Evolutionary conservation across 2,797 vertebrate genomes (phyloP), one percentile per base, ranked within the genome.

Genomic region (Aulostomus chinensis): DNA sequence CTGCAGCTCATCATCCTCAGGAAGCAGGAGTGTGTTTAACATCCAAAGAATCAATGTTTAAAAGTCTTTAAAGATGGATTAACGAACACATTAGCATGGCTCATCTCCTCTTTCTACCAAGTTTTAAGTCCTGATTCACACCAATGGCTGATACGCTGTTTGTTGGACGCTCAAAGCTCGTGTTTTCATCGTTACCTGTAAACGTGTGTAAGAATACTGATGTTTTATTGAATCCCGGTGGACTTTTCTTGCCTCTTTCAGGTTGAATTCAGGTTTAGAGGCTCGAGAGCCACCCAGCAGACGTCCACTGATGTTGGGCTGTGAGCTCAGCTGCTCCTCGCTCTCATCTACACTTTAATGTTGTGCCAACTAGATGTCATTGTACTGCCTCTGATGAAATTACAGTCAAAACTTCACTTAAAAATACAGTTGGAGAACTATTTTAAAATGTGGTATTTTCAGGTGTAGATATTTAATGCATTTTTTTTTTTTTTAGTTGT

Each of bases 1-100:
- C 16, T 41, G 58, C 52, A 56, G 52, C 38, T 62, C 29, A 9
- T 68, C 32, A 49, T 26, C 35, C 68, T 80, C 76, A 67, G 70
- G 68, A 81, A 76, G 64, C 28, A n/a, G 35, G n/a, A 24, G 24
- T 25, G 24, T 25, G 24, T 25, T 24, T 14, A 17, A 5, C 11
- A 52, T 22, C 32, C 33, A 64, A 48, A 58, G 12, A 47, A 9
- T 4, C 14, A 20, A 17, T 37, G 22, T 26, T 21, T 25, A 25
- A 11, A 28, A 46, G 11, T 24, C 15, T 5, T 11, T 0, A 0
- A 15, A 39, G 9, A 47, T 11, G 14, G 12, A 37, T n/a, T 16
- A 25, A 9, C 17, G 12, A 15, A 16, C 24, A 6, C 24, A 9
- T 25, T 22, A 11, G 9, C 18, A n/a, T 37, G 34, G 9, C 15